These are phyloP conservation scores for Philereme transversata DNA, from an alignment of 2,888 invertebrate genomes.

Conservation along the genomic window DNA sequence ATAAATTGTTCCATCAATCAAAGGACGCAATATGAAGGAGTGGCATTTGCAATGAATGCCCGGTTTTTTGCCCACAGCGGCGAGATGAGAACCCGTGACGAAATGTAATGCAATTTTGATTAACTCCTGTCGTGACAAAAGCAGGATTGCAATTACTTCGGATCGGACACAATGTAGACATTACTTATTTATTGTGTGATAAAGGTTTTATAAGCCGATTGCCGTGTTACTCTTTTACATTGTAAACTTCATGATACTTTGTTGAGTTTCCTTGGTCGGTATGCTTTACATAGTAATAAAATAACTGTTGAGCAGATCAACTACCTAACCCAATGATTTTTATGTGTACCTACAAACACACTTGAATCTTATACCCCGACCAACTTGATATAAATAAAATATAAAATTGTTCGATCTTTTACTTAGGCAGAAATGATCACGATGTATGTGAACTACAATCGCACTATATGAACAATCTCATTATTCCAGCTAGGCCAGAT, in stretches of 20 bases:
- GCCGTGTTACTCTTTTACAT: slow-evolving; percentile 10
- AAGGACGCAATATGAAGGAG: slow-evolving; percentile 49
- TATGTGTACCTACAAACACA: no score
- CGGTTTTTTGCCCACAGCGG: slow-evolving; percentile 53
- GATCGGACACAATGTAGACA: slow-evolving; percentile 63
- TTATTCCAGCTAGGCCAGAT: slow-evolving; percentile 14
- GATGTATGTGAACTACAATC: background rate
- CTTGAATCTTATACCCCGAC: no score
- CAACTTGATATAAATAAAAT: no score
- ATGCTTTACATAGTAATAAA: no score
- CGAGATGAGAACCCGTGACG: slow-evolving; percentile 59
- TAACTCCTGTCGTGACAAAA: slow-evolving; percentile 59
- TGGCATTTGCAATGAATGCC: slow-evolving; percentile 55
- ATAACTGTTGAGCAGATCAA: no score
- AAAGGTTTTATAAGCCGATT: slow-evolving; percentile 21
- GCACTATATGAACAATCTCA: slow-evolving; percentile 14
- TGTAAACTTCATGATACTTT: background rate
- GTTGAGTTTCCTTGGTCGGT: background rate
- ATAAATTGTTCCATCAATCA: slow-evolving; percentile 67
- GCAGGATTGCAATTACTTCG: slow-evolving; percentile 51
- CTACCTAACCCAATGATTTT: no score
- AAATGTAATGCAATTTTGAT: slow-evolving; percentile 81
- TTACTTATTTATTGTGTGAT: slow-evolving; percentile 54
- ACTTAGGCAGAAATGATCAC: background rate
- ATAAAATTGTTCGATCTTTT: no score